Base-by-base conservation (phyloP, 2,797 vertebrate species). In the Pangasius krempfi region DNA sequence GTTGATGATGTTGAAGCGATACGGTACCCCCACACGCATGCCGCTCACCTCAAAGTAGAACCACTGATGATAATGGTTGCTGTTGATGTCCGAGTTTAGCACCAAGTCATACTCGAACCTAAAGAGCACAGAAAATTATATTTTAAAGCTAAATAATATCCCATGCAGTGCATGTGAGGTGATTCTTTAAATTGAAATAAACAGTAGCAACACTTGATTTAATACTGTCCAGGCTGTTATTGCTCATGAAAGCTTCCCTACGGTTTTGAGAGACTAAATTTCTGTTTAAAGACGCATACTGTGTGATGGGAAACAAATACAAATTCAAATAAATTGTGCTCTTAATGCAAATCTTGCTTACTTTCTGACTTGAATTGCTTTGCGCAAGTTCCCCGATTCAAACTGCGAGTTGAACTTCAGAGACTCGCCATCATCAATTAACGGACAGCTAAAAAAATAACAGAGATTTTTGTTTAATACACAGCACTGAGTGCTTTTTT, bases 31-130 rank as follows among this genome's bases (percentile, higher is more conserved):
- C n/a, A 96, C 96, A 25, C 96, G 96, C 98, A 99, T 99, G 92
- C 97, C 97, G 92, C 99, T 98, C 92, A 99, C 98, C 96, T 99
- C 98, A 90, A 99, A 99, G 95, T 99, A 99, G 95, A 99, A 99
- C 98, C 99, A 99, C 89, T 99, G 99, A 93, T 99, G 98, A 94
- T 99, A 98, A 93, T 99, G 99, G 95, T 99, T 99, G 94, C 98
- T 99, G 93, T 99, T 99, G 96, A 99, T 98, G 94, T 99, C 99
- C 0, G 99, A 98, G 93, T 99, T 99, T 94, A 99, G 94, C 94
- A 99, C 96, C 88, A 99, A 97, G 94, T 99, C 99, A 92, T 99
- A 99, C 91, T 99, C 99, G 37, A 96, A 96, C 95, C 99, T 99
- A 90, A 91, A 94, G 87, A 50, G 14, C 70, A 88, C n/a, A 88